Evolutionary conservation across 2,113 vertebrate species (phyloP).

Genomic region (Ptychochromis oligacanthus): DNA sequence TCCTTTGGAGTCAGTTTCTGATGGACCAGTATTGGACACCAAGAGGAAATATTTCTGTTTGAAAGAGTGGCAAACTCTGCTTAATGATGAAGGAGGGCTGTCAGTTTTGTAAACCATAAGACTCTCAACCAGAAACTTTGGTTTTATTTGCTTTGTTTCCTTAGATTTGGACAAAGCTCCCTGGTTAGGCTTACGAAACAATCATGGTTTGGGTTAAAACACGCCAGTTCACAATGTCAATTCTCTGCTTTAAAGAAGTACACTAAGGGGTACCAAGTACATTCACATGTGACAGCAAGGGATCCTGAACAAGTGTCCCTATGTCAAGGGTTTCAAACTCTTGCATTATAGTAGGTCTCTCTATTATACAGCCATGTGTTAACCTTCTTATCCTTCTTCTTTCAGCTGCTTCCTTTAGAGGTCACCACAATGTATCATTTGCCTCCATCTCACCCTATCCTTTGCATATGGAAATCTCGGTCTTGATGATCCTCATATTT

Average conservation of each 20-base stretch:
- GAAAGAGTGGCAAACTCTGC: neutral
- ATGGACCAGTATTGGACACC: neutral
- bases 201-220: neutral
- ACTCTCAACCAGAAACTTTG: neutral
- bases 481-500: neutral
- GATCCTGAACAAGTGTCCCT: neutral
- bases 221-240: neutral
- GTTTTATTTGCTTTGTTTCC: neutral
- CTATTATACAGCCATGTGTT: neutral
- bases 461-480: neutral
- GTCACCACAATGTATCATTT: neutral
- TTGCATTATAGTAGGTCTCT: neutral
- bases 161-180: neutral
- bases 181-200: neutral
- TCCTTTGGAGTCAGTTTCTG: no score
- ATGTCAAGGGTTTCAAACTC: neutral
- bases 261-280: neutral
- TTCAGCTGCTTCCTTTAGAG: neutral
- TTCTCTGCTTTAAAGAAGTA: neutral
- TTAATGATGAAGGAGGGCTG: neutral
- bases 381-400: neutral
- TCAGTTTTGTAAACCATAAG: neutral
- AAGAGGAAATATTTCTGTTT: neutral
- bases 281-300: neutral
- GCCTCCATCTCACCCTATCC: neutral